Evolutionary conservation across 2,888 invertebrate genomes (phyloP), one percentile per base, ranked within the genome.

Genomic region (Pediacus dermestoides): DNA sequence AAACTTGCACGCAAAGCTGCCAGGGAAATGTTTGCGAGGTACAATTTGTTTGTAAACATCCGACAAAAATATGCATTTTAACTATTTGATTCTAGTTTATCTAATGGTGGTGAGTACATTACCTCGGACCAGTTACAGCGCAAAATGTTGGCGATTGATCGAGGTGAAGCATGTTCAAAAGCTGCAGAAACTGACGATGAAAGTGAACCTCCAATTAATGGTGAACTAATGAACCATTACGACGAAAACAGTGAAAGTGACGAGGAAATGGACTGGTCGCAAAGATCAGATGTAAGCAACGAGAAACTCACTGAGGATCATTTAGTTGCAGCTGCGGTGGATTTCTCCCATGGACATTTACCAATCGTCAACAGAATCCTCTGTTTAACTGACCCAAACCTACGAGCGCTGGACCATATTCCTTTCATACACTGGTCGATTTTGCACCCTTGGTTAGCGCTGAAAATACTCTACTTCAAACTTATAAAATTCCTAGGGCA

Each of bases 1-100:
- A 90, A 90, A 42, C 77, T 90, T 16, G 90, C 91, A 0, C 78
- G 90, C 44, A 84, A 84, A 68, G 92, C 93, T 1, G 93, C 92
- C 0, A 75, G 86, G 35, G 85, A 89, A 64, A 79, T 94, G 46
- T 93, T 93, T 64, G 82, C 84, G n/a, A 84, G 82, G 85, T 85
- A 67, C 31, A 13, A 14, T 16, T 32, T 34, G 10, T 6, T 26
- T 35, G 32, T 30, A 10, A 8, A 26, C 4, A 33, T 22, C 18
- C n/a, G 3, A 13, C n/a, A 14, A 11, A 12, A 13, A 7, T 9
- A 13, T 28, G 13, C 13, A 11, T 13, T 4, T 3, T 3, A 28
- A 26, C 42, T 30, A 23, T 7, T 21, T n/a, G n/a, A 25, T 50
- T 53, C 36, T 30, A 88, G 89, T 61, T 69, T 91, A 30, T 86